phyloP scores from a whole-genome alignment of 2,888 invertebrate species.

The Stenurella melanura region DNA sequence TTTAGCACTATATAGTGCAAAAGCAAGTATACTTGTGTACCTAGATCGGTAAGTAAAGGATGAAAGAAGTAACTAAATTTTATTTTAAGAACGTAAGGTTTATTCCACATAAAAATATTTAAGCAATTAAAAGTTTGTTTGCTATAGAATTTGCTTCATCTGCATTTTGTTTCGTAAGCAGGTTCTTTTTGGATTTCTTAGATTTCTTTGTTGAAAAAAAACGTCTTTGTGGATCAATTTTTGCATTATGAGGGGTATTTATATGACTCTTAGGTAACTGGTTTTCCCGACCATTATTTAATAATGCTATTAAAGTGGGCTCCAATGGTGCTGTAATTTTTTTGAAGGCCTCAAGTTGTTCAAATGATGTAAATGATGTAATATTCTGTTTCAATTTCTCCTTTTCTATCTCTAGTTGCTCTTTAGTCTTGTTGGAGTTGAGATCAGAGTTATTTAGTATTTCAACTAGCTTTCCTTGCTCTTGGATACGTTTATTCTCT shows the following conservation, averaged over 20 bases:
- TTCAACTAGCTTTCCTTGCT: no score
- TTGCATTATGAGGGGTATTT: neutral
- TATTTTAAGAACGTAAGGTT: neutral
- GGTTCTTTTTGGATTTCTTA: no score
- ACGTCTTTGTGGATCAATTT: neutral
- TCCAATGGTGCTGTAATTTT: neutral
- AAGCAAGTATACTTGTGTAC: no score
- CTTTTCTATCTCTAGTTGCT: neutral
- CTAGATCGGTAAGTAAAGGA: no score
- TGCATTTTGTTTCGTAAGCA: neutral
- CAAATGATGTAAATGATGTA: neutral
- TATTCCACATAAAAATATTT: neutral
- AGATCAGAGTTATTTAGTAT: neutral
- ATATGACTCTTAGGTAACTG: neutral
- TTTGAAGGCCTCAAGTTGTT: neutral
- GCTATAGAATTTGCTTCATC: neutral
- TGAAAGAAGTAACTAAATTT: neutral
- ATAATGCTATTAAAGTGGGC: neutral
- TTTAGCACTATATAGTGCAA: no score
- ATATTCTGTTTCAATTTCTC: neutral
- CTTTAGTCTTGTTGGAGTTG: neutral
- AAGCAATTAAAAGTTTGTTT: conserved; percentile 1
- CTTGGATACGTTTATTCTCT: no score
- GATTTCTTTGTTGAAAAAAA: conserved; percentile 1
- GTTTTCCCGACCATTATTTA: no score